Conservation (phyloP, 1,140 invertebrate species). For the Bombus fervidus region DNA sequence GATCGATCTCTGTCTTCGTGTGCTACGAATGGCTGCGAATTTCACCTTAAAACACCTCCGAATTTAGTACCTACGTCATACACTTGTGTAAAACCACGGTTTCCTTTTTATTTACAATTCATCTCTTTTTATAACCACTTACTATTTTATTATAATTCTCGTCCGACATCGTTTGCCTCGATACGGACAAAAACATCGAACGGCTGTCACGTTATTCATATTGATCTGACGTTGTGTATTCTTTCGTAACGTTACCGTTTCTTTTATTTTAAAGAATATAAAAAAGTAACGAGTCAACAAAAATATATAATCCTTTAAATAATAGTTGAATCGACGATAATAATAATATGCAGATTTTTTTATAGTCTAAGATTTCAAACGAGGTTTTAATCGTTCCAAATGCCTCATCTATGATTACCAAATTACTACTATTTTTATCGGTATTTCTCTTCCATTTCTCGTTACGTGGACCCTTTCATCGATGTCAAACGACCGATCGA, state of each 20-base stretch:
- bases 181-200: neutral
- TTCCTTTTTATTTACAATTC: neutral
- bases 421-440: neutral
- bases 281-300: too few relatives aligned
- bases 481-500: neutral
- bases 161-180: neutral
- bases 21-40: neutral
- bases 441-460: neutral
- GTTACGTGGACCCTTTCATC: neutral
- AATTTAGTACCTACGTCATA: neutral
- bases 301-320: neutral
- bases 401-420: neutral
- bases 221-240: neutral
- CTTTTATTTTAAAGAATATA: neutral
- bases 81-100: neutral
- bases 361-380: neutral
- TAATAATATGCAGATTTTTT: neutral
- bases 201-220: neutral
- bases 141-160: neutral
- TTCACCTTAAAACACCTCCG: neutral
- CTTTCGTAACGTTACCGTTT: too few relatives aligned
- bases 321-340: neutral
- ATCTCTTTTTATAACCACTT: neutral
- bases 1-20: neutral
- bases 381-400: neutral